Evolutionary conservation across 2,888 invertebrate species (phyloP), one percentile per base, ranked within the genome.

Genomic region (Meteorus cinctellus): DNA sequence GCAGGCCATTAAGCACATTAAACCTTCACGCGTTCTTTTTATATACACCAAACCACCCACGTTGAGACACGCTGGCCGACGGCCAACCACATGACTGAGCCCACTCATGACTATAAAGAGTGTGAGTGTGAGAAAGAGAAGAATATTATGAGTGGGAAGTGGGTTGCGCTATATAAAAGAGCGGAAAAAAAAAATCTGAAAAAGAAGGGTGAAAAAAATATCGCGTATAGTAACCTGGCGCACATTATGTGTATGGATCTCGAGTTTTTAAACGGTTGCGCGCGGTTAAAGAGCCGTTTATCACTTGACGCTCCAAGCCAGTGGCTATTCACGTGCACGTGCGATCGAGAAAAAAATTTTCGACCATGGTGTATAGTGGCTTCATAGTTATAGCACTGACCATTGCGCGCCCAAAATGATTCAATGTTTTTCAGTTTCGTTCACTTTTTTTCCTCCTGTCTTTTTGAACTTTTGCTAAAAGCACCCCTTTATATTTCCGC

Each of bases 1-100:
- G 84, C 82, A 84, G 77, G 77, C 81, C 84, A 84, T 86, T 85
- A 85, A 84, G 81, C 83, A 84, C 82, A 82, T 83, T 85, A 82
- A 83, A 83, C 59, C 72, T 77, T 78, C 67, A 59, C 74, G 72
- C 75, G 76, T 77, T 76, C 59, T 75, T 76, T 73, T 48, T 73
- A 74, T 72, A 75, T 68, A 74, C 72, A 45, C 62, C 59, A 59
- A n/a, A 27, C 69, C 72, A 75, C 65, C 45, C 66, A 72, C 66
- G 41, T 66, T 72, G 63, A 65, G 48, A 75, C 66, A 76, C 59
- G 66, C 72, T 82, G 82, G 82, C 80, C 62, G 59, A 14, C 41
- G 69, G 81, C 82, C 82, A 82, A 82, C 70, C 76, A 65, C 75
- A 75, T 69, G 75, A 67, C 77, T 60, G 70, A 72, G 72, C 67